Evolutionary conservation across 2,888 invertebrate genomes (phyloP), one percentile per base, ranked within the genome.

Genomic region (Apotomis capreana): DNA sequence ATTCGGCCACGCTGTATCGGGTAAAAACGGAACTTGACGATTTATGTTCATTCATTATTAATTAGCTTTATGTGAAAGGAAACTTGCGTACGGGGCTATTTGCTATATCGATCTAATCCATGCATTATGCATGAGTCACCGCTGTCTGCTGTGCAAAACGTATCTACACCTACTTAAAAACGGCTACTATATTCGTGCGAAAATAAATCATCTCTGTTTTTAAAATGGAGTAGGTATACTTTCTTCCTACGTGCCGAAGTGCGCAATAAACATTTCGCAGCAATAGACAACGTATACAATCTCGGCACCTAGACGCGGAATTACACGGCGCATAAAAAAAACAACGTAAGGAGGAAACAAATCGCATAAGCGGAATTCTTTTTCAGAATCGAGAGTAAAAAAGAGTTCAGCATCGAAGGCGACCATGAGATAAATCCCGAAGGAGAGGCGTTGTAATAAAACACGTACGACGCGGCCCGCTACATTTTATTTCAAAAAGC

Each of bases 401-500:
- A 88, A 83, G 85, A 84, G 86, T 85, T 85, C 80, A 74, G 74
- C 62, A 69, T 67, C 62, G 75, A 68, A 75, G 79, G 83, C 85
- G 84, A 84, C 89, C 86, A 84, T 83, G 88, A 92, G 90, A 91
- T 92, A 92, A 92, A 91, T 92, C 89, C 90, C 88, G 85, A 83
- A 88, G 87, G 87, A 88, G 89, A 89, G 87, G 84, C 84, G 82
- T 83, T 83, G 89, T 91, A 92, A 92, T 92, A 92, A 92, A 92
- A 92, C 91, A 92, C 92, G 91, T 90, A 89, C 90, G 88, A 86
- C 81, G 88, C 85, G 85, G 76, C 81, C 85, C 88, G 90, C 88
- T 90, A 91, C 92, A 91, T 92, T 92, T 92, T 92, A 93, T 93
- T 93, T 92, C 90, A 87, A 89, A 89, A 91, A 89, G 91, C 91